Conservation (phyloP, 2,113 vertebrate genomes). For the Peromyscus californicus region DNA sequence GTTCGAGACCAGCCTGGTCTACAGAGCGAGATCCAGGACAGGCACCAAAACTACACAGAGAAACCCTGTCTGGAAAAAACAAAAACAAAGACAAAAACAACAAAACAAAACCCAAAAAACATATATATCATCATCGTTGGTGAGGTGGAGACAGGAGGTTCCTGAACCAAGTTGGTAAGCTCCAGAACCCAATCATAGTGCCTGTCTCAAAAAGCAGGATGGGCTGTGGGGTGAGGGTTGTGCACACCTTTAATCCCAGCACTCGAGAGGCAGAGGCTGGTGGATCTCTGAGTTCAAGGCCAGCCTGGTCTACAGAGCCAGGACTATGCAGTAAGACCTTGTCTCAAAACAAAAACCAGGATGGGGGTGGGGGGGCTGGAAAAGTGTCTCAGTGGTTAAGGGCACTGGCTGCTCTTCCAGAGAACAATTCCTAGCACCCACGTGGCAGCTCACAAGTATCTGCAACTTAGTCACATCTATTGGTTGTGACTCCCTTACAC, state of each 20-base stretch:
- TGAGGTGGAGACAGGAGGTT: neutral
- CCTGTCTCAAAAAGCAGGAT: neutral
- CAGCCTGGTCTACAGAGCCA: neutral
- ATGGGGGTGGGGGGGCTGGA: neutral
- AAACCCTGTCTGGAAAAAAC: too few species aligned
- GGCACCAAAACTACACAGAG: too few species aligned
- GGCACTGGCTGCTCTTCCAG: neutral
- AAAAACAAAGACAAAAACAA: too few species aligned
- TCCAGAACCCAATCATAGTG: neutral
- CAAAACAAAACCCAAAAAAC: too few species aligned
- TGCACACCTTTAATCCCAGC: neutral
- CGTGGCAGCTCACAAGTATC: neutral
- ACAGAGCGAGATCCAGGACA: too few species aligned
- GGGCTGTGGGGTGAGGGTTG: neutral
- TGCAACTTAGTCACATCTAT: neutral
- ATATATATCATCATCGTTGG: neutral
- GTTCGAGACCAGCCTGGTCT: too few species aligned
- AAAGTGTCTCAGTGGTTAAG: neutral
- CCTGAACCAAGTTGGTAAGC: neutral
- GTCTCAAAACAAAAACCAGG: neutral
- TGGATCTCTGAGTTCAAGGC: neutral
- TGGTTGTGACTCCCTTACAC: neutral
- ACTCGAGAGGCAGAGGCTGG: neutral
- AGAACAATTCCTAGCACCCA: neutral
- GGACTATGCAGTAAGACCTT: neutral